Conservation (phyloP, 2,113 vertebrate species). For the Caretta caretta region DNA sequence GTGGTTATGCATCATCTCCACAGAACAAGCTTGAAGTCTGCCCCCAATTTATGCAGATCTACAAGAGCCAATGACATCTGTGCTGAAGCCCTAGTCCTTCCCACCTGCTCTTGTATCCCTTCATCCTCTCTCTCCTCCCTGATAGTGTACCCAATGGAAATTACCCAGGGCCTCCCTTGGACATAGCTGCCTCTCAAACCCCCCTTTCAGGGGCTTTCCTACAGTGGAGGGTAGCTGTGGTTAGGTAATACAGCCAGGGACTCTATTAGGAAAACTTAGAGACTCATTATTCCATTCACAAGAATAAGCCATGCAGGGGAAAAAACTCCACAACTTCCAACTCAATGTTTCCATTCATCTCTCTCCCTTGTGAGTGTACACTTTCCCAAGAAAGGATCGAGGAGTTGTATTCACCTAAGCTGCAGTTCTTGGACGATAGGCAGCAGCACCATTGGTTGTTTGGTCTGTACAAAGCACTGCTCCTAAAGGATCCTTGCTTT, state of each 20-base stretch:
- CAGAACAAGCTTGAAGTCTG: background rate
- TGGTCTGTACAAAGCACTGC: background rate
- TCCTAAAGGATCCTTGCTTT: background rate
- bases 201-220: background rate
- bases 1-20: background rate
- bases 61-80: background rate
- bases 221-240: background rate
- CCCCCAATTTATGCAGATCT: background rate
- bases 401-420: background rate
- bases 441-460: background rate
- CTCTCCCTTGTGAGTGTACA: background rate
- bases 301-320: background rate
- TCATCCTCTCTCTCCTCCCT: background rate
- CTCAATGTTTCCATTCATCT: background rate
- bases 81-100: background rate
- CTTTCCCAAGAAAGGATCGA: background rate
- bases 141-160: background rate
- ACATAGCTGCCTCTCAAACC: background rate
- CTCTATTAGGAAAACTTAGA: background rate
- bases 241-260: background rate
- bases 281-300: background rate
- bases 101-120: background rate
- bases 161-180: background rate
- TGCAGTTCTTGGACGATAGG: background rate
- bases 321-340: background rate